Evolutionary conservation across 2,797 vertebrate species (phyloP).

Genomic region (Rhincodon typus): DNA sequence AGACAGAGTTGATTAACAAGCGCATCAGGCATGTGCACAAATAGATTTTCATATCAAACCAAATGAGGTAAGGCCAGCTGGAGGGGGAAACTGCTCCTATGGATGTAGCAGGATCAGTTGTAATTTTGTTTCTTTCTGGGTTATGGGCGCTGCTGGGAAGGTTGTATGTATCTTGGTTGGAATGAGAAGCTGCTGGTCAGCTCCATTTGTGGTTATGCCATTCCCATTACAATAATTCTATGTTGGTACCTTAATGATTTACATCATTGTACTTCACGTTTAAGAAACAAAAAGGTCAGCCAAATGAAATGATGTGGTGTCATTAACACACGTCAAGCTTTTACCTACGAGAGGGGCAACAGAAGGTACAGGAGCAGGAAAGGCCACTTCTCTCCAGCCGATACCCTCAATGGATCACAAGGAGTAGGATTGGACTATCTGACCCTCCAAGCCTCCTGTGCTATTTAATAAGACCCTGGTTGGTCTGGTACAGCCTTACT

Average conservation of each 20-base stretch:
- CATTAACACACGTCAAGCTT: background rate
- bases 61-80: background rate
- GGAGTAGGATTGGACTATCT: no score
- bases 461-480: no score
- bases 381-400: background rate
- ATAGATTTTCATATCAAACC: background rate
- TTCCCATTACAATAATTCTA: background rate
- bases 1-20: background rate
- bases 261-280: no score
- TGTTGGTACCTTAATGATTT: background rate
- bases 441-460: no score
- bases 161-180: background rate
- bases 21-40: background rate
- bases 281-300: background rate
- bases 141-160: background rate
- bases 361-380: background rate
- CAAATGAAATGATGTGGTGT: no score
- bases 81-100: background rate
- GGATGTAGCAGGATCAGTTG: background rate
- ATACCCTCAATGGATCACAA: background rate
- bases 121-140: background rate
- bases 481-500: no score
- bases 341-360: background rate
- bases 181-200: background rate
- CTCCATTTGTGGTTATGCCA: background rate